Conservation (phyloP, 2,797 vertebrate genomes). For the Carduelis carduelis region DNA sequence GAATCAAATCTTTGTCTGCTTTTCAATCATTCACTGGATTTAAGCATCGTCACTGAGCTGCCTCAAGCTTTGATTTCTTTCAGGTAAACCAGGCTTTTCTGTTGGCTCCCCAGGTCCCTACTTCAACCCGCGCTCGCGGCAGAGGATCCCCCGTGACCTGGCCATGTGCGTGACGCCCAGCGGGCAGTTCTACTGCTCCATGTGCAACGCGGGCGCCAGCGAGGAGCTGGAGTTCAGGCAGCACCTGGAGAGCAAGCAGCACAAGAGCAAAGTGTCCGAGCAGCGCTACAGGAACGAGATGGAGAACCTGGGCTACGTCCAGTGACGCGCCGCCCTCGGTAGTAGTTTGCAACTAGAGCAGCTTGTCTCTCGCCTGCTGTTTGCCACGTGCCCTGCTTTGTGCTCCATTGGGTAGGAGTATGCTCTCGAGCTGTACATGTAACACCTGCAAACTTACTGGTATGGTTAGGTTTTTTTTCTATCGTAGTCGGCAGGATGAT, state of each 20-base stretch:
- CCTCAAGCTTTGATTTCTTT: neutral
- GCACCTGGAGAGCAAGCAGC: conserved; percentile 97
- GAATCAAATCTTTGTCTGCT: neutral
- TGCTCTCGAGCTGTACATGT: conserved; percentile 71
- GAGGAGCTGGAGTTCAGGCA: conserved; percentile 95
- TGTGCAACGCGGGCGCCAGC: conserved; percentile 94
- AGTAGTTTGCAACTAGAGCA: conserved; percentile 52
- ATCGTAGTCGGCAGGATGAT: conserved; percentile 48
- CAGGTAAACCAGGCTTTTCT: neutral
- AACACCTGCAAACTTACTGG: conserved; percentile 63
- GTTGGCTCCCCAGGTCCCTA: conserved; percentile 85
- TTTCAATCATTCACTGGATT: neutral
- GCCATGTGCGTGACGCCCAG: conserved; percentile 99
- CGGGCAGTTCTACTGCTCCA: conserved; percentile 98
- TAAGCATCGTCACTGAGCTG: neutral
- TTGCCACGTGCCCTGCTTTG: conserved; percentile 74
- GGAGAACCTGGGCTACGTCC: conserved; percentile 96
- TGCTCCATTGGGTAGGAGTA: conserved; percentile 71
- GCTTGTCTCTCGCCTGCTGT: conserved; percentile 72
- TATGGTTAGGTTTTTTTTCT: conserved; percentile 60
- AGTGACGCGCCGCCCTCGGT: conserved; percentile 54
- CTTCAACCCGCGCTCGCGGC: conserved; percentile 92
- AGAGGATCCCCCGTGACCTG: conserved; percentile 93
- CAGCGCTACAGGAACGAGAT: conserved; percentile 94
- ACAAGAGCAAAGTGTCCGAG: conserved; percentile 97